phyloP scores from a whole-genome alignment of 1,140 invertebrate genomes.

The Brachionus rubens region DNA sequence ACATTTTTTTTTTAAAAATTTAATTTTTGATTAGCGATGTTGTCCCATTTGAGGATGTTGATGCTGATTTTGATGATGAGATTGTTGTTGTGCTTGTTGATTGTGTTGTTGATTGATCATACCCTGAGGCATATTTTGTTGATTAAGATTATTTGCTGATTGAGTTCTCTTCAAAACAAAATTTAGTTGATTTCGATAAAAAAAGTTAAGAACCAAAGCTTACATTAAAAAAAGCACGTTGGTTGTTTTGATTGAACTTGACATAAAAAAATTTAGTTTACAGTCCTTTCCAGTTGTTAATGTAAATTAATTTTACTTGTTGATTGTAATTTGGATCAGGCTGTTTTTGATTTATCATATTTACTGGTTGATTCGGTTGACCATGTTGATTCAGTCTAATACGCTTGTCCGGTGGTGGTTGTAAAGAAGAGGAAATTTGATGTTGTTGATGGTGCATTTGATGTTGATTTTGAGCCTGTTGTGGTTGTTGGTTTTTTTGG shows the following conservation, averaged over 20 bases:
- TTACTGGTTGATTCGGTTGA: neutral
- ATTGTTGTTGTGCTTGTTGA: slow-evolving; percentile 27
- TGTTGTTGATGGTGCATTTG: slow-evolving; percentile 33
- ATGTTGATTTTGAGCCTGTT: slow-evolving; percentile 5
- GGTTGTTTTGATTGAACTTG: neutral
- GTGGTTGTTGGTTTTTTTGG: slow-evolving; percentile 27
- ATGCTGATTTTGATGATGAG: slow-evolving; percentile 20
- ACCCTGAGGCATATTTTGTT: neutral
- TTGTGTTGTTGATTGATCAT: neutral
- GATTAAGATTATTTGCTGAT: slow-evolving; percentile 35
- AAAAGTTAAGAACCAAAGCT: too few species aligned
- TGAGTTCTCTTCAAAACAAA: neutral
- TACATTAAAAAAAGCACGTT: slow-evolving; percentile 10
- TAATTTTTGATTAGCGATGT: neutral
- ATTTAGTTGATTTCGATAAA: too few species aligned
- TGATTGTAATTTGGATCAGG: neutral
- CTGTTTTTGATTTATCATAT: neutral
- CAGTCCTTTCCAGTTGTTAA: too few species aligned
- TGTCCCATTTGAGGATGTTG: slow-evolving; percentile 12
- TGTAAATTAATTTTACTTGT: slow-evolving; percentile 10
- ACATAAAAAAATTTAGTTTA: slow-evolving; percentile 12
- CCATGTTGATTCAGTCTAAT: slow-evolving; percentile 12
- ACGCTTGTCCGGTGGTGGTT: neutral
- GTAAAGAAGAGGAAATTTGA: neutral
- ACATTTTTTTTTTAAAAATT: neutral